phyloP scores from a whole-genome alignment of 2,797 vertebrate species.

The Lagodon rhomboides region DNA sequence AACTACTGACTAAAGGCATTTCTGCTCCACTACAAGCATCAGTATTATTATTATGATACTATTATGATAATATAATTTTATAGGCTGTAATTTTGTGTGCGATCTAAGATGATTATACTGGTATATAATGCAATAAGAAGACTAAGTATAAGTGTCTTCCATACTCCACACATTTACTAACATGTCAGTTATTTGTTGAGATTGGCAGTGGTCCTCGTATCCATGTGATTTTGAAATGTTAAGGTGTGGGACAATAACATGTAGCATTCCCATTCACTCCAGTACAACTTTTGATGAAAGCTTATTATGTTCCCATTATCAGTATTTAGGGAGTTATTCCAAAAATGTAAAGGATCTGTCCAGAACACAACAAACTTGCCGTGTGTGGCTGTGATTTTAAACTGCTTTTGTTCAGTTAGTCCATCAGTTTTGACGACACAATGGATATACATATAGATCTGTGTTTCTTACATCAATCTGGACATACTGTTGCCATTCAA shows the following conservation, averaged over 20 bases:
- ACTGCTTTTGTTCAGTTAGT: not conserved
- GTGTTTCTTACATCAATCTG: not conserved
- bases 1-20: constrained; percentile 16
- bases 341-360: not conserved
- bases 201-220: not conserved
- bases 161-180: not conserved
- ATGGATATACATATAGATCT: not conserved
- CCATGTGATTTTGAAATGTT: not conserved
- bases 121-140: not conserved
- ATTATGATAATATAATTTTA: too few species aligned
- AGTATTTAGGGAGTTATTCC: not conserved
- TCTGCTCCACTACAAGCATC: not conserved
- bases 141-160: not conserved
- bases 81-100: not conserved
- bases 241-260: not conserved
- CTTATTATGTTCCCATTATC: not conserved
- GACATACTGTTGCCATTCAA: not conserved
- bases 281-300: not conserved
- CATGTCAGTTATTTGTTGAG: not conserved
- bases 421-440: not conserved
- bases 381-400: too few species aligned
- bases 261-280: not conserved
- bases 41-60: not conserved
- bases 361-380: too few species aligned
- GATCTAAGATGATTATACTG: not conserved